phyloP scores from a whole-genome alignment of 2,888 invertebrate genomes.

The Orchesellides sinensis region DNA sequence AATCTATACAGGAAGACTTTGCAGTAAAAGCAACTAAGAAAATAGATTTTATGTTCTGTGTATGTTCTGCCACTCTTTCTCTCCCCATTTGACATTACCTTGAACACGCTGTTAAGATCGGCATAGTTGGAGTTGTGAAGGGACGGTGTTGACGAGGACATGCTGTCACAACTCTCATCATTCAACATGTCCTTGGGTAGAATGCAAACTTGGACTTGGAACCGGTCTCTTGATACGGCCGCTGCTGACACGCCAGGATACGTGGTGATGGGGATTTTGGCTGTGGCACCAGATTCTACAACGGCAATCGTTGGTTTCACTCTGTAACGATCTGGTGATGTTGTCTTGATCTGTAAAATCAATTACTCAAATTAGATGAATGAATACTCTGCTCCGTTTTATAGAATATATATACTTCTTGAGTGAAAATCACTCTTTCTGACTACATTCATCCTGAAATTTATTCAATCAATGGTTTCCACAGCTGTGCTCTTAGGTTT shows the following conservation, averaged over 20 bases:
- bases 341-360: conserved; percentile 90
- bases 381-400: neutral
- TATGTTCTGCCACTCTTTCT: too few relatives aligned
- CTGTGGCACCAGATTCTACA: conserved; percentile 82
- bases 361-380: conserved; percentile 59
- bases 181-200: conserved; percentile 66
- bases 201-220: conserved; percentile 81
- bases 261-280: conserved; percentile 85
- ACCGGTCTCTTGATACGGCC: conserved; percentile 87
- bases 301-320: conserved; percentile 93
- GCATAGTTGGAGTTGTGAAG: conserved; percentile 53
- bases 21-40: neutral
- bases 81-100: too few relatives aligned
- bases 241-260: conserved; percentile 81
- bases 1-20: neutral
- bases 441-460: too few relatives aligned
- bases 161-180: conserved; percentile 49
- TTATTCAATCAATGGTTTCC: too few relatives aligned
- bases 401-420: neutral
- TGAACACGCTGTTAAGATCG: conserved; percentile 63
- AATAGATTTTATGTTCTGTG: neutral
- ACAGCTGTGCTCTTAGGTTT: too few relatives aligned
- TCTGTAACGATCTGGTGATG: conserved; percentile 95
- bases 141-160: conserved; percentile 51
- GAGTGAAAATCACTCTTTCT: too few relatives aligned